A percentile compares a stretch with the other conserved stretches of the same genome.
Evolutionary conservation across 2,797 vertebrate genomes (phyloP).

Genomic region (Onychomys arenicola): DNA sequence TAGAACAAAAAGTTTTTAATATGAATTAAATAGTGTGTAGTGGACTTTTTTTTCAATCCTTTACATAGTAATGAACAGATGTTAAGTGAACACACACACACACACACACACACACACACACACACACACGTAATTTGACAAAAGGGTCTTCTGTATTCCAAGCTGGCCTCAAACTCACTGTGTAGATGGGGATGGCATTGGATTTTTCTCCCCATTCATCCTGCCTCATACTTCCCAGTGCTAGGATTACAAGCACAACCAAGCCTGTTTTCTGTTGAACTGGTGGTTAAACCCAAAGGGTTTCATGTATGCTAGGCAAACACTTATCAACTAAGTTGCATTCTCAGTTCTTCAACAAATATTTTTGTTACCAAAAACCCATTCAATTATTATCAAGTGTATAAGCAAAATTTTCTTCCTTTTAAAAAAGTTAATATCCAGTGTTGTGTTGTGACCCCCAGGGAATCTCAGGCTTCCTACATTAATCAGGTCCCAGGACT

Average conservation of each 20-base stretch:
- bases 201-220: neutral
- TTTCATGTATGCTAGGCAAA: neutral
- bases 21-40: neutral
- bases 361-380: conserved; percentile 7
- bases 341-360: neutral
- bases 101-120: neutral
- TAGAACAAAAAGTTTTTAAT: neutral
- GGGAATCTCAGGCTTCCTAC: conserved; percentile 11
- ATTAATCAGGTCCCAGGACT: conserved; percentile 68
- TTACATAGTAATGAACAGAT: conserved; percentile 22
- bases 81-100: neutral
- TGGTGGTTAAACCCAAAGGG: neutral
- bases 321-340: neutral
- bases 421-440: neutral
- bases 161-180: neutral
- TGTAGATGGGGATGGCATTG: neutral
- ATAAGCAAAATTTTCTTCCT: neutral
- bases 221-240: neutral
- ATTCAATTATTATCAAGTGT: conserved; percentile 34
- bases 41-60: neutral
- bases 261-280: neutral
- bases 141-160: neutral
- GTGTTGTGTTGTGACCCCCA: neutral
- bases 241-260: neutral
- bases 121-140: neutral